Conservation (phyloP, 2,888 invertebrate genomes). For the Alcis repandata region DNA sequence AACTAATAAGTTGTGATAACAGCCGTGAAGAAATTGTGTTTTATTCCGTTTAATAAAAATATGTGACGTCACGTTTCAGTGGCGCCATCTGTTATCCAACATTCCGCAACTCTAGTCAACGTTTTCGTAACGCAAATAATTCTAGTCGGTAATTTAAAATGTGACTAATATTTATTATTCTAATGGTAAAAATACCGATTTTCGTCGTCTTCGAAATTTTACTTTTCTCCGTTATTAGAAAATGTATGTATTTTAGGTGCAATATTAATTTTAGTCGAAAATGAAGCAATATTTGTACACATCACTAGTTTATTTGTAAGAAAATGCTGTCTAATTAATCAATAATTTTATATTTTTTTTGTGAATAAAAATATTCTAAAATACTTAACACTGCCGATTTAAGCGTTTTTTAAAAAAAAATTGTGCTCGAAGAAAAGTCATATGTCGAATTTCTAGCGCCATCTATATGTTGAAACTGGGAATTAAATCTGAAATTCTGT, state of each 20-base stretch:
- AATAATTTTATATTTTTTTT: background rate
- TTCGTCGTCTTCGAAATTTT: slow-evolving; percentile 24
- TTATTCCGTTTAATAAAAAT: background rate
- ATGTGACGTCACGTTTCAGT: slow-evolving; percentile 3
- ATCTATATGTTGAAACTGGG: background rate
- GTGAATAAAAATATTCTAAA: slow-evolving; percentile 19
- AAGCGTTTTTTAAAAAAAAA: slow-evolving; percentile 27
- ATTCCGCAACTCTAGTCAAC: background rate
- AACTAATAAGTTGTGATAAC: too few species aligned
- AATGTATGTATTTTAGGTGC: slow-evolving; percentile 63
- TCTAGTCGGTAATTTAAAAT: background rate
- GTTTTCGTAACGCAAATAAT: background rate
- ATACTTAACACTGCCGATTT: slow-evolving; percentile 34
- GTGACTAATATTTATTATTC: slow-evolving; percentile 20
- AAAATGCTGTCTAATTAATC: background rate
- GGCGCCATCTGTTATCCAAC: background rate
- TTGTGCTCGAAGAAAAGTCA: slow-evolving; percentile 19
- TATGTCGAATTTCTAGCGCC: slow-evolving; percentile 4
- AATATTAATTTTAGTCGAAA: slow-evolving; percentile 76
- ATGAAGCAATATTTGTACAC: slow-evolving; percentile 79
- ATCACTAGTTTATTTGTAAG: slow-evolving; percentile 64
- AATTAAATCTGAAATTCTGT: too few species aligned
- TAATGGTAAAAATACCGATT: slow-evolving; percentile 10
- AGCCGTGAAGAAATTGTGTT: background rate
- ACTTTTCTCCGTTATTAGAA: slow-evolving; percentile 22